Evolutionary conservation across 2,888 invertebrate genomes (phyloP), one percentile per base, ranked within the genome.

Genomic region (Drosophila borealis): DNA sequence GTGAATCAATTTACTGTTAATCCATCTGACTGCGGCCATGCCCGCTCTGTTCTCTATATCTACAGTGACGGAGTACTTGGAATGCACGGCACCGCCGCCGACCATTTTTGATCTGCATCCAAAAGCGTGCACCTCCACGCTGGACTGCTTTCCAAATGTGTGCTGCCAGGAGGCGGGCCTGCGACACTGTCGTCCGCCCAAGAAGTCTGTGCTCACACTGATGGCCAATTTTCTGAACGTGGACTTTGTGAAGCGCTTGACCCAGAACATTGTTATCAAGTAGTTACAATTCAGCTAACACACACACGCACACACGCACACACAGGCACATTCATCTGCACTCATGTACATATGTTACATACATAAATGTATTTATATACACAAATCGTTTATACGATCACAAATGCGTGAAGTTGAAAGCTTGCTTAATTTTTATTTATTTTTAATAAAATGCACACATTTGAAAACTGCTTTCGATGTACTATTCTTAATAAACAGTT

Each of bases 121-220:
- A 1, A 95, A 95, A 86, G 92, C 94, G 29, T 96, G 96, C 90
- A 94, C 94, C 70, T 95, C 94, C 6, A 95, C 95, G 13, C 93
- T 96, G 4, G 96, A 96, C 91, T 96, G 96, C 90, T 96, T 96
- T 91, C 96, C 96, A 8, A 96, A 96, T 92, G 93, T 96, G 66
- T 96, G 96, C 90, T 96, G 96, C 72, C 96, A 96, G 77, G 96
- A 96, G 91, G 94, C 94, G 45, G 95, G 95, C 4, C 94, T 94
- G 80, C 95, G 95, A 77, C 94, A 94, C 80, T 96, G 96, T 86
- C 93, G 96, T 48, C 96, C 96, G 8, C 95, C 96, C 36, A 95
- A 95, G 89, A 94, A 95, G 78, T 96, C 96, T 13, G 89, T 96
- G 2, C 91, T 96, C 21, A 94, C 95, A 0, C 90, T 96, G 60